phyloP scores from a whole-genome alignment of 2,888 invertebrate species.

The Lasioglossum zephyrum region DNA sequence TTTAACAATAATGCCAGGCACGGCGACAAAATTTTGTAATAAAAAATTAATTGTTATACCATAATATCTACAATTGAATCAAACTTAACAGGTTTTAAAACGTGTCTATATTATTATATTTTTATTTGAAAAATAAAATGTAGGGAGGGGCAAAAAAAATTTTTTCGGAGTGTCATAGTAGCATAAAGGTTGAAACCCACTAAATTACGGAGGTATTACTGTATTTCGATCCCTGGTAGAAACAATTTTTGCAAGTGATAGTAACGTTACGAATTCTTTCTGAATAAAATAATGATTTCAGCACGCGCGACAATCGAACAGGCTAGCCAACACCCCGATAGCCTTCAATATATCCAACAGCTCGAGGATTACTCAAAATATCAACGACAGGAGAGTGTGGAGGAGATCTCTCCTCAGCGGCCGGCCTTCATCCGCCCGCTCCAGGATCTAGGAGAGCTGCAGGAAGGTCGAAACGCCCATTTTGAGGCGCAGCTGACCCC shows the following conservation, averaged over 20 bases:
- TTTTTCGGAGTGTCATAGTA: too few species aligned
- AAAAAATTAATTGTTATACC: too few species aligned
- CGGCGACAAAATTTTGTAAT: too few species aligned
- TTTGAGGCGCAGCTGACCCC: conserved; percentile 97
- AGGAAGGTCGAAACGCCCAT: conserved; percentile 96
- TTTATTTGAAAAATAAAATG: too few species aligned
- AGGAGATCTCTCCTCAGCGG: conserved; percentile 92
- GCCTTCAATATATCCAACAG: conserved; percentile 95
- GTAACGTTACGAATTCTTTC: not conserved
- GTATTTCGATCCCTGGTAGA: not conserved
- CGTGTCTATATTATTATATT: too few species aligned
- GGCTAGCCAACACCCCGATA: conserved; percentile 95
- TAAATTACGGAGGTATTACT: not conserved
- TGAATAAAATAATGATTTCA: conserved; percentile 52
- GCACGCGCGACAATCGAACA: conserved; percentile 94
- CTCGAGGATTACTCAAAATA: conserved; percentile 96
- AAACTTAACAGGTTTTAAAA: too few species aligned
- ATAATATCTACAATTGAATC: too few species aligned
- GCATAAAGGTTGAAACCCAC: too few species aligned
- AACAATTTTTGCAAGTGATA: not conserved
- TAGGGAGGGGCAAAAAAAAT: too few species aligned
- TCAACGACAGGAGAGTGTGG: conserved; percentile 93
- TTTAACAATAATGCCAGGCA: too few species aligned
- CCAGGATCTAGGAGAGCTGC: conserved; percentile 93
- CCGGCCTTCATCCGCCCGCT: conserved; percentile 95